phyloP scores from a whole-genome alignment of 2,888 invertebrate species.

The Epinotia nisella region DNA sequence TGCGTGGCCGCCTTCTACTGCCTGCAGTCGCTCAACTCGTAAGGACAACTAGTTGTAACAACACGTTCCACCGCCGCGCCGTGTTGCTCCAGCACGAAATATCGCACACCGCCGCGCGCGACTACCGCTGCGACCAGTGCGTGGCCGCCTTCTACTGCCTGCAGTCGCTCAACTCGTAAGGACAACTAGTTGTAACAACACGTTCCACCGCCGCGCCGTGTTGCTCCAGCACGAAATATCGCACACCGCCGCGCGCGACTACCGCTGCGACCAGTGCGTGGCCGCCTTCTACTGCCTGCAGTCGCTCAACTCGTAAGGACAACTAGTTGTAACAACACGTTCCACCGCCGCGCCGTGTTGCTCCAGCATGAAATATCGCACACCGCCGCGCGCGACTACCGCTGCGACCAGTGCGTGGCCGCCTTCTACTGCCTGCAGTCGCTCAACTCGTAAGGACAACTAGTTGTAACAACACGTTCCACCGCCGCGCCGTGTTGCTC shows the following conservation, averaged over 20 bases:
- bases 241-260: constrained; percentile 49
- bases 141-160: constrained; percentile 55
- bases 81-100: constrained; percentile 48
- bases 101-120: constrained; percentile 48
- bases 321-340: too few species aligned
- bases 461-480: too few species aligned
- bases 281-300: constrained; percentile 53
- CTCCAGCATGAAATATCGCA: constrained; percentile 52
- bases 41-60: not conserved
- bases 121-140: constrained; percentile 65
- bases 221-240: constrained; percentile 48
- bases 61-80: not conserved
- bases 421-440: constrained; percentile 49
- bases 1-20: constrained; percentile 60
- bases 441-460: constrained; percentile 1
- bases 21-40: not conserved
- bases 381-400: constrained; percentile 48
- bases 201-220: not conserved
- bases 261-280: constrained; percentile 65
- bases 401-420: constrained; percentile 65
- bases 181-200: too few species aligned
- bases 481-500: not conserved
- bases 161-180: not conserved
- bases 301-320: not conserved
- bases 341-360: not conserved